Evolutionary conservation across 2,888 invertebrate species (phyloP).

Genomic region (Oscheius sp.): DNA sequence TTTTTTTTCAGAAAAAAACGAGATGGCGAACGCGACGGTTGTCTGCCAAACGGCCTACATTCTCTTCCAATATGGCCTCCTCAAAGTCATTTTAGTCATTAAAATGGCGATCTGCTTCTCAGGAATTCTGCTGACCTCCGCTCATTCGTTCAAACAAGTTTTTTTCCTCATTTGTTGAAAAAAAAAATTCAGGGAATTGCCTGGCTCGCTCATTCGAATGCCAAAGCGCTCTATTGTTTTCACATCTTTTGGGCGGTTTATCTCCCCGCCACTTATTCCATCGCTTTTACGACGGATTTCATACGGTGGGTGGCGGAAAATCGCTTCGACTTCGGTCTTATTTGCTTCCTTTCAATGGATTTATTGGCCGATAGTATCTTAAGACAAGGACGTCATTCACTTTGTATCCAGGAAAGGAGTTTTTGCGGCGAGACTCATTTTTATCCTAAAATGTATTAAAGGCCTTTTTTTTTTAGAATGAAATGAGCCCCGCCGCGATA

Average conservation of each 20-base stretch:
- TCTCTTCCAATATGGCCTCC: not conserved
- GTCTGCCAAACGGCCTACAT: not conserved
- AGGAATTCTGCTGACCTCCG: not conserved
- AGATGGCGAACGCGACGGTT: not conserved
- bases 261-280: not conserved
- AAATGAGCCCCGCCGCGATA: too few relatives aligned
- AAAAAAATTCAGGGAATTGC: not conserved
- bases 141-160: not conserved
- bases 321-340: too few relatives aligned
- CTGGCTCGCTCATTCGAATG: constrained; percentile 1
- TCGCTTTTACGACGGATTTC: constrained; percentile 1
- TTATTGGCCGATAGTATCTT: too few relatives aligned
- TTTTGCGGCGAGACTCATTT: too few relatives aligned
- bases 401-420: too few relatives aligned
- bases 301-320: too few relatives aligned
- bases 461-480: too few relatives aligned
- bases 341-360: too few relatives aligned
- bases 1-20: too few relatives aligned
- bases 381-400: too few relatives aligned
- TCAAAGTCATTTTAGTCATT: not conserved
- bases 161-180: not conserved
- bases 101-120: not conserved
- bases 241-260: constrained; percentile 3
- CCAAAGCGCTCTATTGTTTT: not conserved
- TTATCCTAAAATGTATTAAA: too few relatives aligned